A percentile compares a stretch with the other conserved stretches of the same genome.
phyloP scores from a whole-genome alignment of 2,797 vertebrate species.

The Cephalopachus bancanus region DNA sequence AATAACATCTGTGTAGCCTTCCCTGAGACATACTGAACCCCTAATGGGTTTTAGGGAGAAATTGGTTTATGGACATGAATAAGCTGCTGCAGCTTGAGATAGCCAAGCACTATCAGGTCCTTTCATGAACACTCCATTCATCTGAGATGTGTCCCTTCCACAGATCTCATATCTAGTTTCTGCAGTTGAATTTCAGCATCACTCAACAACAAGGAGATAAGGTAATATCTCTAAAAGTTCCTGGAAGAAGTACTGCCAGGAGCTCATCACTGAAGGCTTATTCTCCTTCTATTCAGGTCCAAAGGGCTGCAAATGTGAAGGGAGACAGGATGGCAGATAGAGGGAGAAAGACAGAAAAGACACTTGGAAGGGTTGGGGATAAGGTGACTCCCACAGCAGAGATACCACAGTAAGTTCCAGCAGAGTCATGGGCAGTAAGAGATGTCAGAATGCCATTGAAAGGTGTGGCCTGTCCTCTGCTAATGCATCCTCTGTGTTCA shows the following conservation, averaged over 20 bases:
- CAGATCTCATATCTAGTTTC: conserved; percentile 15
- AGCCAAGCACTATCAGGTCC: not conserved
- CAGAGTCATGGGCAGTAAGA: not conserved
- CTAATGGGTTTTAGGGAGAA: not conserved
- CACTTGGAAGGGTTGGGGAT: not conserved
- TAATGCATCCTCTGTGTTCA: not conserved
- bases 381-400: not conserved
- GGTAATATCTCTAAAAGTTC: conserved; percentile 25
- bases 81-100: not conserved
- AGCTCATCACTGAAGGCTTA: conserved; percentile 26
- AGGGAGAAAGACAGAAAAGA: conserved; percentile 39
- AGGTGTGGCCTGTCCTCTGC: not conserved
- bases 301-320: not conserved
- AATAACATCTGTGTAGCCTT: not conserved
- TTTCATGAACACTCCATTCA: not conserved
- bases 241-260: not conserved
- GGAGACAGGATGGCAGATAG: not conserved
- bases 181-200: conserved; percentile 39
- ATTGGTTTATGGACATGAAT: not conserved
- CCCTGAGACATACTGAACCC: not conserved
- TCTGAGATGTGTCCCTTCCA: not conserved
- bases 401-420: not conserved
- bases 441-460: not conserved
- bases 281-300: not conserved
- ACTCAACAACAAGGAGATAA: conserved; percentile 49